Conservation (phyloP, 2,113 vertebrate species). For the Salvelinus namaycush region DNA sequence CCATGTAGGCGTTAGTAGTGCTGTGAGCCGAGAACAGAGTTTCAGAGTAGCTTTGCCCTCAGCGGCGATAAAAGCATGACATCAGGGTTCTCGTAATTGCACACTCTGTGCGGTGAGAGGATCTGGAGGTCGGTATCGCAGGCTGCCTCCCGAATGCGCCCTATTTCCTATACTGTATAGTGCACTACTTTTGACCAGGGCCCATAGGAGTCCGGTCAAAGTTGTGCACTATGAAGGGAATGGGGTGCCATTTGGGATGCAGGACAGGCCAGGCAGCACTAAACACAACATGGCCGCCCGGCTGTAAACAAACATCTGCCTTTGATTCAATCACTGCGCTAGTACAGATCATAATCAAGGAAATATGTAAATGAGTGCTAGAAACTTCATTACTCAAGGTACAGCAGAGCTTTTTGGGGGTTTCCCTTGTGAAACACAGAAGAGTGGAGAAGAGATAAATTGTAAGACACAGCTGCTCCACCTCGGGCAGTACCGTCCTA, state of each 20-base stretch:
- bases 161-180: too few relatives aligned
- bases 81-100: slow-evolving; percentile 11
- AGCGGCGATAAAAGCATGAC: slow-evolving; percentile 18
- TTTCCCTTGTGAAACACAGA: too few relatives aligned
- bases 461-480: too few relatives aligned
- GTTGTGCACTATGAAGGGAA: too few relatives aligned
- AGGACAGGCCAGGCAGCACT: neutral
- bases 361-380: slow-evolving; percentile 2
- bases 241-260: too few relatives aligned
- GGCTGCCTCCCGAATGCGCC: too few relatives aligned
- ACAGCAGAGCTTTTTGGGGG: neutral
- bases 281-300: neutral
- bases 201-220: too few relatives aligned
- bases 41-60: neutral
- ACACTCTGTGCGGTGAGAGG: neutral
- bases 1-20: neutral
- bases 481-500: too few relatives aligned
- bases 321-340: slow-evolving; percentile 18
- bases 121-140: neutral
- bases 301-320: slow-evolving; percentile 23
- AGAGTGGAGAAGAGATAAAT: too few relatives aligned
- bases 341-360: neutral
- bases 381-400: neutral
- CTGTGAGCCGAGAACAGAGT: neutral
- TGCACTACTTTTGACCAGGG: too few relatives aligned